phyloP scores from a whole-genome alignment of 2,797 vertebrate species.

The Anolis apletophallus region DNA sequence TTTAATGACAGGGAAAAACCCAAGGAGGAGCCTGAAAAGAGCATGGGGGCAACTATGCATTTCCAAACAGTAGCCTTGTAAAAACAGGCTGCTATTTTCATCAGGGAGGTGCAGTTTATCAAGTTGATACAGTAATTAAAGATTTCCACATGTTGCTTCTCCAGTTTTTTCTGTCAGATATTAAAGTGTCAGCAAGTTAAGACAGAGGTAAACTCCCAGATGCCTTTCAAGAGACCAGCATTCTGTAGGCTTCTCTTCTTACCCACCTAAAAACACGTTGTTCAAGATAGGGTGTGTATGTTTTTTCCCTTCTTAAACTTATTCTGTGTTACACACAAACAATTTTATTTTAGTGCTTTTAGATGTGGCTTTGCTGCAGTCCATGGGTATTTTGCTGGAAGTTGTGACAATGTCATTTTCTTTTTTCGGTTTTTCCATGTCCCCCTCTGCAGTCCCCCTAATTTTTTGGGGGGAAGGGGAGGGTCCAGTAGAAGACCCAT shows the following conservation, averaged over 20 bases:
- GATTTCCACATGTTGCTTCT: not conserved
- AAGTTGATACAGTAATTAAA: not conserved
- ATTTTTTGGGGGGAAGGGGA: not conserved
- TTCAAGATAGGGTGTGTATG: not conserved
- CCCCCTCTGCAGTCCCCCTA: not conserved
- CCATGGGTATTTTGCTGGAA: not conserved
- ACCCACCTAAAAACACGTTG: not conserved
- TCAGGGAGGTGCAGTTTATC: not conserved
- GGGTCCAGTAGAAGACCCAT: not conserved
- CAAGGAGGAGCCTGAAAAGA: not conserved
- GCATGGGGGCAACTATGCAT: not conserved
- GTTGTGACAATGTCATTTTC: not conserved
- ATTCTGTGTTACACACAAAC: not conserved
- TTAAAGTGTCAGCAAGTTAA: not conserved
- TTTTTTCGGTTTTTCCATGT: not conserved
- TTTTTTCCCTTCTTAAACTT: not conserved
- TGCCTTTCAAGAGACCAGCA: constrained; percentile 18
- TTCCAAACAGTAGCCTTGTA: not conserved
- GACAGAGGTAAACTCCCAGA: constrained; percentile 10
- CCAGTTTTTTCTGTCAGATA: rapidly evolving
- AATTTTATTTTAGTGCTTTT: not conserved
- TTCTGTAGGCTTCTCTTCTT: not conserved
- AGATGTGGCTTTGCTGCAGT: not conserved
- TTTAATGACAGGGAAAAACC: not conserved
- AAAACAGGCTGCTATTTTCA: not conserved